Percentiles rank a stretch among this genome's conserved stretches.
Conservation (phyloP, 2,888 invertebrate species). For the Galerucella nymphaeae region DNA sequence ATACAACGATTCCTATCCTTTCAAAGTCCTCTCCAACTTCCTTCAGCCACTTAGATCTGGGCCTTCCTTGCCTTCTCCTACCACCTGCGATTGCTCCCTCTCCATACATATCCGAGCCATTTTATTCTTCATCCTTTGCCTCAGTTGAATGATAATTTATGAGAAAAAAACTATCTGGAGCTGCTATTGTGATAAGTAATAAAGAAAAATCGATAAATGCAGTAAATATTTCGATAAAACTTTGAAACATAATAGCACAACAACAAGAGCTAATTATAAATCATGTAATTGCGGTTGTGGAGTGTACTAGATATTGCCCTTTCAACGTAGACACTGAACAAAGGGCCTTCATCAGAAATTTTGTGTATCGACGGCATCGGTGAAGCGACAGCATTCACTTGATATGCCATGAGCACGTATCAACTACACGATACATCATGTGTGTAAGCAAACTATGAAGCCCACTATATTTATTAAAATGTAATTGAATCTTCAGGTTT, state of each 20-base stretch:
- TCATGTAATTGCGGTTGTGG: slow-evolving; percentile 2
- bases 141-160: too few relatives aligned
- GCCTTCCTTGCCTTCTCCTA: too few relatives aligned
- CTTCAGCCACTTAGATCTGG: too few relatives aligned
- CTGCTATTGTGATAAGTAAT: too few relatives aligned
- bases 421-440: slow-evolving; percentile 33
- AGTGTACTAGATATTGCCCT: slow-evolving; percentile 20
- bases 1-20: too few relatives aligned
- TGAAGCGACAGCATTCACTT: slow-evolving; percentile 11
- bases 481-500: slow-evolving; percentile 34
- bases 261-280: slow-evolving; percentile 8
- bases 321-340: slow-evolving; percentile 19
- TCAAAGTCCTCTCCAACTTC: too few relatives aligned
- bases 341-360: slow-evolving; percentile 28
- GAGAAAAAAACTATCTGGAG: too few relatives aligned
- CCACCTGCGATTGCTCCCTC: too few relatives aligned
- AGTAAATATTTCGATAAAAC: background rate
- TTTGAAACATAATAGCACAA: slow-evolving; percentile 1
- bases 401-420: slow-evolving; percentile 33
- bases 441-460: slow-evolving; percentile 33
- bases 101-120: too few relatives aligned
- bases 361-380: slow-evolving; percentile 26
- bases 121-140: too few relatives aligned
- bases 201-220: background rate
- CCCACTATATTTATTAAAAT: slow-evolving; percentile 35